Conservation (phyloP, 2,113 vertebrate species). For the Pampusana beccarii region DNA sequence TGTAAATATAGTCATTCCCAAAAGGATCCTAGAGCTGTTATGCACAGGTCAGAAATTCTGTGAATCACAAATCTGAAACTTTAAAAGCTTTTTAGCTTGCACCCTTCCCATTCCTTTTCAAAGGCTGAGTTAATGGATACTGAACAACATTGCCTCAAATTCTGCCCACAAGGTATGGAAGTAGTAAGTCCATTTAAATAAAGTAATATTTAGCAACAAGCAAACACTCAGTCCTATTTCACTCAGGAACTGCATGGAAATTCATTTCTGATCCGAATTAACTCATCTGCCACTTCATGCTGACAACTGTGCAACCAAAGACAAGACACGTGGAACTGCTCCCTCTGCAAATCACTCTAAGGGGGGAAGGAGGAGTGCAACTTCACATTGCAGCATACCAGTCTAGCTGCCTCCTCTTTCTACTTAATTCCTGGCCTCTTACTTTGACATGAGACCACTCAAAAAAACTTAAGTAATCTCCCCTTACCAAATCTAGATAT, state of each 20-base stretch:
- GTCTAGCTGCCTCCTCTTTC: background rate
- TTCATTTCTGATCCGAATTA: background rate
- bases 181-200: background rate
- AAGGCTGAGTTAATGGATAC: conserved; percentile 34
- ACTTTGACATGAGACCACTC: background rate
- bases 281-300: background rate
- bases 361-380: background rate
- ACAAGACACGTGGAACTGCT: background rate
- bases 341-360: background rate
- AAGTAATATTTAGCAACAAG: background rate
- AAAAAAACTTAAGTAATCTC: background rate
- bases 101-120: conserved; percentile 35
- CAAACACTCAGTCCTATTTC: background rate
- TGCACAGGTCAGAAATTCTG: conserved; percentile 7
- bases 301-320: background rate
- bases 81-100: conserved; percentile 48
- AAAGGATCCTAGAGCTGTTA: conserved; percentile 31
- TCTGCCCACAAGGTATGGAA: background rate
- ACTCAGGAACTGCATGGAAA: background rate
- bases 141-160: background rate
- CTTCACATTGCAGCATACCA: background rate
- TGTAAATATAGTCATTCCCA: background rate
- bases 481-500: background rate
- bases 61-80: conserved; percentile 23
- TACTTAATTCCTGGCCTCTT: background rate